Percentiles rank a stretch among this genome's conserved stretches.
These are phyloP conservation scores for Tarsius wallacei DNA, from an alignment of 2,797 vertebrate genomes.

Conservation along the genomic window DNA sequence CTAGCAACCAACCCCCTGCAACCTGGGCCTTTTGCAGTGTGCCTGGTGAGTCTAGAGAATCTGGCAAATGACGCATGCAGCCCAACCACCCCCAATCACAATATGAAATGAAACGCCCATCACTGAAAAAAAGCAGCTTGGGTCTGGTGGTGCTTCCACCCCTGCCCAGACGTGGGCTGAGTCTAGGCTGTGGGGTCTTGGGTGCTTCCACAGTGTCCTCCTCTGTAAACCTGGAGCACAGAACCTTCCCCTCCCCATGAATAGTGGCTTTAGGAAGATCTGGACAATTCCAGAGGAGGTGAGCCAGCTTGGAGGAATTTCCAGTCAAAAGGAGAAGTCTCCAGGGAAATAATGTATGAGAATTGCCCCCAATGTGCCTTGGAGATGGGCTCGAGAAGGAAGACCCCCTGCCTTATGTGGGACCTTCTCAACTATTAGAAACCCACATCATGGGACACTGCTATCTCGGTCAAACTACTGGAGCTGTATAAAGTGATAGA, in stretches of 20 bases:
- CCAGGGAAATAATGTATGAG: neutral
- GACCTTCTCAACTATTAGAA: neutral
- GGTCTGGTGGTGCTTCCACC: neutral
- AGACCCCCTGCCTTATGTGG: neutral
- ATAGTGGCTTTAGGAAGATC: rapidly evolving
- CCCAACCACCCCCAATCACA: neutral
- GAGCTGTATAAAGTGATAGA: neutral
- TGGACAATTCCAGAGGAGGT: neutral
- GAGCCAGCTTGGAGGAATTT: too few relatives aligned
- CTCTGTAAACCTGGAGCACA: neutral
- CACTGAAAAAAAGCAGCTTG: neutral
- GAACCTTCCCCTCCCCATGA: neutral
- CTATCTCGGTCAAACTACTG: neutral
- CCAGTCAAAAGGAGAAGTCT: neutral
- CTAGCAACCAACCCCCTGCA: neutral
- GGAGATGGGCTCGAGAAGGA: neutral
- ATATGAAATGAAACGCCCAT: neutral
- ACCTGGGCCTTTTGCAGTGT: too few relatives aligned
- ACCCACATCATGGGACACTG: neutral
- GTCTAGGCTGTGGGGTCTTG: rapidly evolving
- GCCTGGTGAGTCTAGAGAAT: neutral
- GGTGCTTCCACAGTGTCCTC: neutral
- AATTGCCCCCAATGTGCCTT: too few relatives aligned
- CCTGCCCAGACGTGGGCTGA: too few relatives aligned
- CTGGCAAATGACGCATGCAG: neutral